phyloP scores from a whole-genome alignment of 2,113 vertebrate genomes.

The Chlamydotis undulata region DNA sequence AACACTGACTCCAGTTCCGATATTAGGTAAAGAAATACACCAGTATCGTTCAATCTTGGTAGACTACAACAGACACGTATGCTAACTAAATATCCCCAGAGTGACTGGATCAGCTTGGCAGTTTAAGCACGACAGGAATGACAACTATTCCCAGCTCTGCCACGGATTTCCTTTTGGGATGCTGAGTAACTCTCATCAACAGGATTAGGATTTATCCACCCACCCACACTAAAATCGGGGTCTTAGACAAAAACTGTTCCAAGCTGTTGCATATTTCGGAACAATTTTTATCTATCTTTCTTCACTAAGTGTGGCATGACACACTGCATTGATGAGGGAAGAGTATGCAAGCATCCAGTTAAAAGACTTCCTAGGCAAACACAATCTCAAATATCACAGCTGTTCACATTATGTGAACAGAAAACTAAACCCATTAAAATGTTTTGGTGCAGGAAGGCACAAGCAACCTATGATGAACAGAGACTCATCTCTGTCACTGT shows the following conservation, averaged over 20 bases:
- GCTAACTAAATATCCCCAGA: background rate
- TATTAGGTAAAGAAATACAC: background rate
- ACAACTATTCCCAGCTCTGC: background rate
- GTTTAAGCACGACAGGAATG: background rate
- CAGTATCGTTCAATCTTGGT: accelerated
- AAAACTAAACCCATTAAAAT: background rate
- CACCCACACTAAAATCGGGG: background rate
- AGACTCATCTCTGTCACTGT: background rate
- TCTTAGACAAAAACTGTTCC: background rate
- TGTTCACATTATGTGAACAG: background rate
- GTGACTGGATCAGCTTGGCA: background rate
- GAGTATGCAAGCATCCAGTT: background rate
- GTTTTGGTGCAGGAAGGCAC: background rate
- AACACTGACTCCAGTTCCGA: background rate
- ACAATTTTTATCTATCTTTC: background rate
- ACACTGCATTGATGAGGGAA: background rate
- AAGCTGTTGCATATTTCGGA: background rate
- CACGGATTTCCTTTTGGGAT: background rate
- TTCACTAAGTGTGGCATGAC: background rate
- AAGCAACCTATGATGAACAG: background rate
- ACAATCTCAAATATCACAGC: accelerated
- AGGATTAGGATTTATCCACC: background rate
- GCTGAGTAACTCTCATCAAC: background rate
- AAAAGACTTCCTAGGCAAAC: background rate
- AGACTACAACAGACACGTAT: background rate